phyloP scores from a whole-genome alignment of 1,140 invertebrate genomes.

The Neodiprion fabricii region DNA sequence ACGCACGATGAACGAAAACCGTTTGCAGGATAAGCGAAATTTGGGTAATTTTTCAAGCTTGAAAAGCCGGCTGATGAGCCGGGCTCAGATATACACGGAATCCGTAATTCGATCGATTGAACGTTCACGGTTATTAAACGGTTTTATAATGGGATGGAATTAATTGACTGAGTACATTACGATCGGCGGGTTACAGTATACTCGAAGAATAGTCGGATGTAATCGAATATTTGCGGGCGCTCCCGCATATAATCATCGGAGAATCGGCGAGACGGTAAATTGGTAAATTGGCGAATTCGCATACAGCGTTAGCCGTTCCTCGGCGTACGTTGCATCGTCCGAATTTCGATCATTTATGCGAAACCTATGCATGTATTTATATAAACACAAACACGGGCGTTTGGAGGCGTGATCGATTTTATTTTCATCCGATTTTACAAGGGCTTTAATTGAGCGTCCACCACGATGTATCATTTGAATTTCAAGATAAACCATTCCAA shows the following conservation, averaged over 20 bases:
- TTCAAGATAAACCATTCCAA: background rate
- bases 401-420: background rate
- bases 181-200: no score
- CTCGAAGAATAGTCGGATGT: no score
- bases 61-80: no score
- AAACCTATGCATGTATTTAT: no score
- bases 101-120: constrained; percentile 11
- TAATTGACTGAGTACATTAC: background rate
- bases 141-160: constrained; percentile 11
- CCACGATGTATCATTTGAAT: background rate
- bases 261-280: constrained; percentile 23
- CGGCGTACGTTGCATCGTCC: no score
- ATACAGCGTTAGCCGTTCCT: background rate
- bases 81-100: no score
- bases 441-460: background rate
- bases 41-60: no score
- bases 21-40: no score
- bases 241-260: background rate
- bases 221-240: no score
- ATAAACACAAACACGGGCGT: background rate
- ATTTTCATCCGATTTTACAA: background rate
- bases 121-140: constrained; percentile 18
- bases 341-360: background rate
- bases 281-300: constrained; percentile 28
- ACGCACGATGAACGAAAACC: no score